A percentile compares a stretch with the other conserved stretches of the same genome.
Evolutionary conservation across 2,888 invertebrate species (phyloP).

Genomic region (Priapulus caudatus): DNA sequence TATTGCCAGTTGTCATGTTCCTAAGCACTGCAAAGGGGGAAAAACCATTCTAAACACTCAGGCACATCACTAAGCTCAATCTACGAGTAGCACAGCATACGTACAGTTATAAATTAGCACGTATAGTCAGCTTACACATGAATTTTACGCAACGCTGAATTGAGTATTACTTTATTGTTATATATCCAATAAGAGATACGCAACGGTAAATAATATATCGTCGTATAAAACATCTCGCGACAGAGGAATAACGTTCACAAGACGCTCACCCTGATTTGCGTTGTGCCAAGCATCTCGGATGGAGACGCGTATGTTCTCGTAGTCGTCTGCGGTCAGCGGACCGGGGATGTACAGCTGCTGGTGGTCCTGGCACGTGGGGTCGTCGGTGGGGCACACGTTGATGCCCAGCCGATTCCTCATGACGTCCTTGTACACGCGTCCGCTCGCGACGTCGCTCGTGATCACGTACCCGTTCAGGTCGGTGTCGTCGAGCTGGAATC

Average conservation of each 20-base stretch:
- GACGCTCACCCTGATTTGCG: background rate
- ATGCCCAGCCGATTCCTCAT: background rate
- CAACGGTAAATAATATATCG: too few relatives aligned
- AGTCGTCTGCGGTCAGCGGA: background rate
- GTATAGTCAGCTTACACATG: too few relatives aligned
- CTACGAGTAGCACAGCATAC: too few relatives aligned
- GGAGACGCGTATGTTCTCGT: background rate
- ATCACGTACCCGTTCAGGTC: background rate
- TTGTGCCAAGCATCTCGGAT: conserved; percentile 1
- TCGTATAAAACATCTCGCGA: too few relatives aligned
- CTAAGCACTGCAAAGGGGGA: background rate
- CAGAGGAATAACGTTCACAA: too few relatives aligned
- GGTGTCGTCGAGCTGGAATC: background rate
- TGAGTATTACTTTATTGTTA: too few relatives aligned
- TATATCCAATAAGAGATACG: too few relatives aligned
- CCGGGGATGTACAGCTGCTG: background rate
- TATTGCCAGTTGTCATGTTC: background rate
- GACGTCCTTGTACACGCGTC: background rate
- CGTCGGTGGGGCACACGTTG: background rate
- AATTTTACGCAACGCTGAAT: too few relatives aligned
- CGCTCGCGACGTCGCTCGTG: background rate
- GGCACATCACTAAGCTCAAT: too few relatives aligned
- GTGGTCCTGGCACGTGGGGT: background rate
- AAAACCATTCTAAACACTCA: too few relatives aligned
- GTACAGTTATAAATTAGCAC: too few relatives aligned